Percentiles rank a stretch among this genome's conserved stretches.
phyloP scores from a whole-genome alignment of 2,797 vertebrate species.

The Phalanger gymnotis region DNA sequence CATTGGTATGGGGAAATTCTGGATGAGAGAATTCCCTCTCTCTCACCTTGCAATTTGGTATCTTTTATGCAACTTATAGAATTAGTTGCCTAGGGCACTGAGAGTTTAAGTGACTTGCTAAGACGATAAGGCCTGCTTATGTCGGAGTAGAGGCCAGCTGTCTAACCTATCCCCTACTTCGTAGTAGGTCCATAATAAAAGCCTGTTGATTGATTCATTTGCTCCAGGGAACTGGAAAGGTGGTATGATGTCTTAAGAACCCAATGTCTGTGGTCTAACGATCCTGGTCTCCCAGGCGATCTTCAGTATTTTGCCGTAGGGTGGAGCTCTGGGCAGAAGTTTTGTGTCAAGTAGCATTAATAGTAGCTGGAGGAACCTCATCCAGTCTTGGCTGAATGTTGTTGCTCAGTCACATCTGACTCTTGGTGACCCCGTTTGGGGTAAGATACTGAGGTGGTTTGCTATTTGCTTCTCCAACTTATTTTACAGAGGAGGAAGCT shows the following conservation, averaged over 20 bases:
- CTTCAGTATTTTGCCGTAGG: neutral
- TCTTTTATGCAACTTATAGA: neutral
- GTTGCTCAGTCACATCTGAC: neutral
- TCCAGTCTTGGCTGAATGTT: neutral
- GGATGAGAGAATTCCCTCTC: neutral
- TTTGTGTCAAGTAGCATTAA: neutral
- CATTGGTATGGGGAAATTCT: neutral
- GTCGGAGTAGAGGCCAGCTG: neutral
- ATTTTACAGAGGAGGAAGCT: neutral
- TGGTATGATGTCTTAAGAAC: neutral
- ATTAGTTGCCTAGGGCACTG: neutral
- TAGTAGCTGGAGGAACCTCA: neutral
- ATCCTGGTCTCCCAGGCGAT: neutral
- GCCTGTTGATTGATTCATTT: neutral
- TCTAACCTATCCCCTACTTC: neutral
- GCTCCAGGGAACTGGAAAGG: neutral
- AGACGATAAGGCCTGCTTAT: no score
- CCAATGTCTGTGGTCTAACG: neutral
- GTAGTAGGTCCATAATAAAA: neutral
- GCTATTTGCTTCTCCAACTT: neutral
- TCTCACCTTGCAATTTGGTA: neutral
- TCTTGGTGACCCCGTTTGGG: neutral
- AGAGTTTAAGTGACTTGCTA: neutral
- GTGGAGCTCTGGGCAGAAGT: neutral
- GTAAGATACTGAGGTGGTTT: neutral